Conservation (phyloP, 2,888 invertebrate species). For the Heliothis peltigera region DNA sequence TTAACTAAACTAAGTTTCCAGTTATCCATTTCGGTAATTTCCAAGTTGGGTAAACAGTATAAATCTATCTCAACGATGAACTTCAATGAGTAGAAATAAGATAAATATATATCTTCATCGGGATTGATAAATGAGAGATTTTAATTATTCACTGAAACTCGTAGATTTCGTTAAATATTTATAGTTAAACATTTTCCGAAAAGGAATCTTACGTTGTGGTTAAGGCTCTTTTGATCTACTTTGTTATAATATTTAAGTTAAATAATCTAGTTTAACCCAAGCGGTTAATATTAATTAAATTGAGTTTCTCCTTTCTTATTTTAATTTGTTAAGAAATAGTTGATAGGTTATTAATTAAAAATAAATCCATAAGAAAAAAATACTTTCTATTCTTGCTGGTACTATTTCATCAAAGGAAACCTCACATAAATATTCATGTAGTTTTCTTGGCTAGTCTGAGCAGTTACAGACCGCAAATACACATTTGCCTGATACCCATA, state of each 20-base stretch:
- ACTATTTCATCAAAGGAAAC: no score
- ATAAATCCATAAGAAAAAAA: no score
- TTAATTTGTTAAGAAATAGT: background rate
- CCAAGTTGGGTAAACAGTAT: conserved; percentile 2
- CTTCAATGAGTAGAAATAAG: conserved; percentile 41
- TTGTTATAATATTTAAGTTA: conserved; percentile 36
- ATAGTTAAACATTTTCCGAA: conserved; percentile 39
- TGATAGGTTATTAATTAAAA: no score
- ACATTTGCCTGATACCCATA: no score
- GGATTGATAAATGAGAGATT: conserved; percentile 54
- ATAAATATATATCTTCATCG: conserved; percentile 27
- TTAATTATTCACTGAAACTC: conserved; percentile 48
- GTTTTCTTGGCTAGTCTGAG: no score
- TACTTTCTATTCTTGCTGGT: no score
- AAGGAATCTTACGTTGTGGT: conserved; percentile 31
- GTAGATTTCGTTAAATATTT: conserved; percentile 52
- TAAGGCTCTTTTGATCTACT: conserved; percentile 29
- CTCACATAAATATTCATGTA: no score
- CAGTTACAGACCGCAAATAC: no score
- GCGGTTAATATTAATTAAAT: conserved; percentile 34
- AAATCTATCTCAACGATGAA: conserved; percentile 18
- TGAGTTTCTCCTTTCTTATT: conserved; percentile 32
- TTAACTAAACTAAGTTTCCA: conserved; percentile 1
- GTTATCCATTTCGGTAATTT: conserved; percentile 7
- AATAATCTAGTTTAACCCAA: conserved; percentile 32